A percentile compares a stretch with the other conserved stretches of the same genome.
phyloP scores from a whole-genome alignment of 1,140 invertebrate genomes.

The Centruroides vittatus region DNA sequence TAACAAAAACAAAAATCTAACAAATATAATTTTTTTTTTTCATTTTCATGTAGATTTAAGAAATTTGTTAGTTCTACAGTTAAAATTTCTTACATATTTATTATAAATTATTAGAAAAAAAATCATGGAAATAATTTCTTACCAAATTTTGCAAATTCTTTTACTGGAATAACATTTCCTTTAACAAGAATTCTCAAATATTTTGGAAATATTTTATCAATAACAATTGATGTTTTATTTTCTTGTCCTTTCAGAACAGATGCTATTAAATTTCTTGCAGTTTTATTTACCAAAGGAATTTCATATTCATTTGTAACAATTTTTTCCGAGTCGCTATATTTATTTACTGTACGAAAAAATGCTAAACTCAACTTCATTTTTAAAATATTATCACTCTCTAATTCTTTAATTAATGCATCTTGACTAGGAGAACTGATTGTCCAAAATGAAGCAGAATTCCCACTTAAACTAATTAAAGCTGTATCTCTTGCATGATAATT shows the following conservation, averaged over 20 bases:
- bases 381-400: neutral
- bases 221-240: neutral
- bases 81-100: too few relatives aligned
- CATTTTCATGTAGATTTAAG: too few relatives aligned
- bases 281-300: slow-evolving; percentile 9
- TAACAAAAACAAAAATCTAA: too few relatives aligned
- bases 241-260: slow-evolving; percentile 20
- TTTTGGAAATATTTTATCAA: slow-evolving; percentile 54
- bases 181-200: slow-evolving; percentile 73
- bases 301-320: slow-evolving; percentile 12
- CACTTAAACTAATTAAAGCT: slow-evolving; percentile 57
- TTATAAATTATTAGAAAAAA: too few relatives aligned
- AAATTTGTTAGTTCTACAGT: too few relatives aligned
- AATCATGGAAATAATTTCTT: neutral
- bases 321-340: slow-evolving; percentile 13
- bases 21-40: too few relatives aligned
- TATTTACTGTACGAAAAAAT: slow-evolving; percentile 9
- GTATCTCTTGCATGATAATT: slow-evolving; percentile 76
- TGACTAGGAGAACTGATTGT: slow-evolving; percentile 66
- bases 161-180: slow-evolving; percentile 42
- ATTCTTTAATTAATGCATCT: neutral
- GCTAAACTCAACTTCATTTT: slow-evolving; percentile 52
- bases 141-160: slow-evolving; percentile 16
- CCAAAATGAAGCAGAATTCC: slow-evolving; percentile 76
- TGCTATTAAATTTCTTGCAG: slow-evolving; percentile 18